Percentiles rank a stretch among this genome's conserved stretches.
Evolutionary conservation across 2,888 invertebrate genomes (phyloP).

Genomic region (Rhodophaea formosa): DNA sequence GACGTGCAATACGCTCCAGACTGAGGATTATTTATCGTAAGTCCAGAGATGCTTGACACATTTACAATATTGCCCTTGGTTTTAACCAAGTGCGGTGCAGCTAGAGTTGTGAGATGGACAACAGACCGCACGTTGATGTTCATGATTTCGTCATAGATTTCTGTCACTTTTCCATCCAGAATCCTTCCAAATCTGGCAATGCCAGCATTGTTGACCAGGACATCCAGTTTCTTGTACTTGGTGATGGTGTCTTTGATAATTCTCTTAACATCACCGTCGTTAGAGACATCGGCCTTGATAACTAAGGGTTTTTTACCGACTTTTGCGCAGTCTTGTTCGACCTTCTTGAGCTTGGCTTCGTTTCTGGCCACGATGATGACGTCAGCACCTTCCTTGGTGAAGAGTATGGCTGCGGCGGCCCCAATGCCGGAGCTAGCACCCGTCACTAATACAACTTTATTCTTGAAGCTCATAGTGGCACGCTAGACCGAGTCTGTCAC

Average conservation of each 20-base stretch:
- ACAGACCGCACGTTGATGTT: slow-evolving; percentile 30
- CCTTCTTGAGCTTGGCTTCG: slow-evolving; percentile 29
- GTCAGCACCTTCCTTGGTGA: slow-evolving; percentile 30
- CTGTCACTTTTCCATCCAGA: slow-evolving; percentile 22
- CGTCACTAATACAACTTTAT: slow-evolving; percentile 30
- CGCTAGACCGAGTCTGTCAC: too few relatives aligned
- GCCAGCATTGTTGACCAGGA: slow-evolving; percentile 37
- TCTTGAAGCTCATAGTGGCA: slow-evolving; percentile 19
- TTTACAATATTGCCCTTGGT: slow-evolving; percentile 34
- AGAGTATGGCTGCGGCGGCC: slow-evolving; percentile 25
- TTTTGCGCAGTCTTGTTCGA: slow-evolving; percentile 24
- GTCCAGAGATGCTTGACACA: slow-evolving; percentile 27
- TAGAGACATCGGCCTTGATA: slow-evolving; percentile 30
- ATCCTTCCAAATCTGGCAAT: slow-evolving; percentile 19
- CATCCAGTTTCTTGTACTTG: slow-evolving; percentile 32
- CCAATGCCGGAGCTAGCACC: slow-evolving; percentile 36
- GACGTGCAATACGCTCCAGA: slow-evolving; percentile 35
- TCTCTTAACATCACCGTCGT: slow-evolving; percentile 26
- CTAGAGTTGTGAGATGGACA: slow-evolving; percentile 29
- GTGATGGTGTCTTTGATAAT: slow-evolving; percentile 30
- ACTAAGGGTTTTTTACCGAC: slow-evolving; percentile 27
- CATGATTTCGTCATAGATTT: slow-evolving; percentile 31
- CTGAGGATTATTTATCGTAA: slow-evolving; percentile 15
- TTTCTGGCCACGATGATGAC: slow-evolving; percentile 34
- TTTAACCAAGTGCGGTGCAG: slow-evolving; percentile 28